These are phyloP conservation scores for Sitta europaea DNA, from an alignment of 2,113 vertebrate species.

Conservation along the genomic window DNA sequence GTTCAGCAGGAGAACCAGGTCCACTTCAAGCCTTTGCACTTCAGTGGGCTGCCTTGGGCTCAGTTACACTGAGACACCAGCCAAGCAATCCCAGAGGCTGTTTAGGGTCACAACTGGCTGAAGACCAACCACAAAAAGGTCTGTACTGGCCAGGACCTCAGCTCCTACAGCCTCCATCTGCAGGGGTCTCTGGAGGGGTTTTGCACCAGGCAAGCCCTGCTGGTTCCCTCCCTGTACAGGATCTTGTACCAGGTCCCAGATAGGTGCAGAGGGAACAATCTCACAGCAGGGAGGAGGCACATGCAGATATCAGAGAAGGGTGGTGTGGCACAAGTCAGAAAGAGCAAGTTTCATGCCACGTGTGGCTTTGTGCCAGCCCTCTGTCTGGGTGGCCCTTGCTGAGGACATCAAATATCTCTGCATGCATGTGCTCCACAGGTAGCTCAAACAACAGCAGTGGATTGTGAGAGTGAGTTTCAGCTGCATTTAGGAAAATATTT, in stretches of 20 bases:
- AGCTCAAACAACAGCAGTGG: background rate
- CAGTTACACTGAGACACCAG: background rate
- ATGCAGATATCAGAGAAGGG: background rate
- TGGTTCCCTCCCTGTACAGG: background rate
- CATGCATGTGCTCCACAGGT: rapidly evolving
- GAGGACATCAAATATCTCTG: background rate
- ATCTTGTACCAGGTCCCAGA: background rate
- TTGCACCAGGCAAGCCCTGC: background rate
- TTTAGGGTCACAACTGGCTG: background rate
- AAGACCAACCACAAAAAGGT: background rate
- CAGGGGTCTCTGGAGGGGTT: rapidly evolving
- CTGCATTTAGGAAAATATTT: background rate
- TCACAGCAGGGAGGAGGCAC: background rate
- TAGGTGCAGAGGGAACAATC: rapidly evolving
- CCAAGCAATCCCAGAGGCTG: background rate
- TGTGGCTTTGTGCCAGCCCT: background rate
- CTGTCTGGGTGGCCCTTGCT: background rate
- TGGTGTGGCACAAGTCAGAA: background rate
- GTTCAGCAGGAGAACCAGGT: background rate
- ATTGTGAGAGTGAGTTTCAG: background rate
- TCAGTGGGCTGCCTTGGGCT: background rate
- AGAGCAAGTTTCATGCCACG: background rate
- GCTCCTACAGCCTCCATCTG: background rate
- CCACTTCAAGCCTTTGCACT: background rate
- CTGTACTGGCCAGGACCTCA: background rate